Evolutionary conservation across 1,140 invertebrate species (phyloP), one percentile per base, ranked within the genome.

Genomic region (Tetragnatha versicolor): DNA sequence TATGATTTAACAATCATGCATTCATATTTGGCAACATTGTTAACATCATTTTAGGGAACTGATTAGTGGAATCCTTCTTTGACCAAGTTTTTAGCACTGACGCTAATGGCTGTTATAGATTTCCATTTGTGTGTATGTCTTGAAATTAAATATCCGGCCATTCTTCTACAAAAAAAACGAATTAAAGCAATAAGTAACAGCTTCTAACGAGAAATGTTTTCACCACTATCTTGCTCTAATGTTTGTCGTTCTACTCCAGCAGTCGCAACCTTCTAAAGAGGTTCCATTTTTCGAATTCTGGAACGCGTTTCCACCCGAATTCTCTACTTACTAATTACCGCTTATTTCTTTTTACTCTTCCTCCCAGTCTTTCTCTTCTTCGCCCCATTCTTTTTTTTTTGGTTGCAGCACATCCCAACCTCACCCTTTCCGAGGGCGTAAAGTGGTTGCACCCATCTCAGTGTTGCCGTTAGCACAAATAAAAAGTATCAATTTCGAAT

Each of bases 361-460:
- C 20, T 47, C 42, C 3, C 3, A 12, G 3, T 33, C 29, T 17
- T 14, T 42, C 25, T 58, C 51, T 20, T 33, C 42, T 72, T 39
- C 49, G 58, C 12, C 49, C 51, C 22, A 49, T 35, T 55, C n/a
- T 58, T 20, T 58, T 47, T 20, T 5, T 4, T 10, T 12, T 14
- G 17, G 39, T 61, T 63, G 31, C 55, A 75, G 35, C 70, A 29
- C 25, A 47, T 49, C 31, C 45, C 14, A 25, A 2, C 37, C 14
- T 39, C 65, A 58, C 42, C 58, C 35, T 42, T 25, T n/a, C 10
- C 14, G 27, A 61, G 70, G 70, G 70, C 70, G 70, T 75, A 60
- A 75, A 51, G 51, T 61, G 22, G 70, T 75, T 75, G 55, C 70
- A 61, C 70, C 70, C 70, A 75, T 60, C 22, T 27, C 2, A 17